Evolutionary conservation across 2,113 vertebrate species (phyloP).

Genomic region (Oceanites oceanicus): DNA sequence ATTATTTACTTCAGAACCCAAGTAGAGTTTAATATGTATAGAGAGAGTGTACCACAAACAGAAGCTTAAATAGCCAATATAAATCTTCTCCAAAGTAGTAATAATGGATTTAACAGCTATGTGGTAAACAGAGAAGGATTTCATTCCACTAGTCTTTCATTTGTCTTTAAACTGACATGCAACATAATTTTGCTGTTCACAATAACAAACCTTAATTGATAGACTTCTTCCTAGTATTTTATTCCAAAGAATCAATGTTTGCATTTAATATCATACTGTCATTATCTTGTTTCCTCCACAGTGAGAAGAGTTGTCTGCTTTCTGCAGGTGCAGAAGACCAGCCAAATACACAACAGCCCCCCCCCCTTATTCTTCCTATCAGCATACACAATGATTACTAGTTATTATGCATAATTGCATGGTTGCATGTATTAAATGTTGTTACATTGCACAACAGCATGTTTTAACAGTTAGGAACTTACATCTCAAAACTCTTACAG

Average conservation of each 20-base stretch:
- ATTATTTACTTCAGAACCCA: conserved; percentile 30
- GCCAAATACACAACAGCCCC: conserved; percentile 55
- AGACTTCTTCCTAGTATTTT: conserved; percentile 68
- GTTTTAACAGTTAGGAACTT: conserved; percentile 70
- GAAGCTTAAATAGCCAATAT: not conserved
- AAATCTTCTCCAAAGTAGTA: conserved; percentile 47
- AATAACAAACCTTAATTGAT: conserved; percentile 69
- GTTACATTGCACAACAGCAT: conserved; percentile 56
- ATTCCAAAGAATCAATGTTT: conserved; percentile 74
- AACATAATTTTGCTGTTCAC: conserved; percentile 60
- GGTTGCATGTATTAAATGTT: conserved; percentile 65
- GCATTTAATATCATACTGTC: conserved; percentile 65
- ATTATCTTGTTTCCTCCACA: conserved; percentile 77
- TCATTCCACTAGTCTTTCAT: conserved; percentile 36
- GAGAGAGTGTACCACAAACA: not conserved
- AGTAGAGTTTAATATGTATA: not conserved
- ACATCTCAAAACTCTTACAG: conserved; percentile 29
- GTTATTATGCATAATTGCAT: conserved; percentile 74
- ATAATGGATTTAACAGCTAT: conserved; percentile 19
- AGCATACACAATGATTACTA: conserved; percentile 48
- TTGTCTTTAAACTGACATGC: conserved; percentile 48
- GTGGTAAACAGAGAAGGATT: conserved; percentile 56
- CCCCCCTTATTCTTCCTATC: not conserved
- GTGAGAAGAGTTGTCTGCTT: conserved; percentile 65
- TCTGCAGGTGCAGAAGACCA: conserved; percentile 73